These are phyloP conservation scores for Tetragonula clypearis DNA, from an alignment of 1,140 invertebrate species.

Conservation along the genomic window DNA sequence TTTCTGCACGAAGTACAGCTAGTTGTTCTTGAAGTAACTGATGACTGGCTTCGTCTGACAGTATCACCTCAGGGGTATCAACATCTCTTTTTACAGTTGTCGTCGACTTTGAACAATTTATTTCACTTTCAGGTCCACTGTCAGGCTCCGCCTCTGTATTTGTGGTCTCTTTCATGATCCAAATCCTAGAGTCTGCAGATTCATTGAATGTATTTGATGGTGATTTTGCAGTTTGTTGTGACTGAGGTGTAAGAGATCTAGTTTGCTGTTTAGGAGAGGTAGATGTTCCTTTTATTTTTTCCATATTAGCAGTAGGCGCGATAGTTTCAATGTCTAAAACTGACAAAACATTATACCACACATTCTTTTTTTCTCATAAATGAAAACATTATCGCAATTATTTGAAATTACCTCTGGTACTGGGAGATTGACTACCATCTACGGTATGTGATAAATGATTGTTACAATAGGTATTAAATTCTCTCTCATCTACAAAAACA, in stretches of 20 bases:
- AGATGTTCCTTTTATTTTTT: conserved; percentile 60
- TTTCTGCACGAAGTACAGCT: conserved; percentile 74
- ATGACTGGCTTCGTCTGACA: conserved; percentile 72
- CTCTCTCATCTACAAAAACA: conserved; percentile 77
- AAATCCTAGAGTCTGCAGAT: conserved; percentile 67
- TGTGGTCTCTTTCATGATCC: conserved; percentile 63
- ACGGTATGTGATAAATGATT: conserved; percentile 67
- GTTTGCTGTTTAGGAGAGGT: conserved; percentile 55
- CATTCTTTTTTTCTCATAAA: neutral
- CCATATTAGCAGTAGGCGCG: conserved; percentile 52
- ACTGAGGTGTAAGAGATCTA: conserved; percentile 36
- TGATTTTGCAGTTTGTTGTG: conserved; percentile 56
- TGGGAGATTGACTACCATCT: conserved; percentile 68
- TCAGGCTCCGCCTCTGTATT: conserved; percentile 63
- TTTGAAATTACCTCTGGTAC: conserved; percentile 64
- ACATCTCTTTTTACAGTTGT: conserved; percentile 46
- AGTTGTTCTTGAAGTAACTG: conserved; percentile 76
- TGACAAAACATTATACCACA: conserved; percentile 23
- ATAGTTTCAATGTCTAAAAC: conserved; percentile 73
- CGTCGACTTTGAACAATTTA: conserved; percentile 46
- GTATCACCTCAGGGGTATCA: conserved; percentile 60
- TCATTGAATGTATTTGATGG: conserved; percentile 63
- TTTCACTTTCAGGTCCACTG: conserved; percentile 69
- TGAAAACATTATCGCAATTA: neutral
- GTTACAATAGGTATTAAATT: conserved; percentile 75